Evolutionary conservation across 2,113 vertebrate genomes (phyloP).

Genomic region (Fulica atra): DNA sequence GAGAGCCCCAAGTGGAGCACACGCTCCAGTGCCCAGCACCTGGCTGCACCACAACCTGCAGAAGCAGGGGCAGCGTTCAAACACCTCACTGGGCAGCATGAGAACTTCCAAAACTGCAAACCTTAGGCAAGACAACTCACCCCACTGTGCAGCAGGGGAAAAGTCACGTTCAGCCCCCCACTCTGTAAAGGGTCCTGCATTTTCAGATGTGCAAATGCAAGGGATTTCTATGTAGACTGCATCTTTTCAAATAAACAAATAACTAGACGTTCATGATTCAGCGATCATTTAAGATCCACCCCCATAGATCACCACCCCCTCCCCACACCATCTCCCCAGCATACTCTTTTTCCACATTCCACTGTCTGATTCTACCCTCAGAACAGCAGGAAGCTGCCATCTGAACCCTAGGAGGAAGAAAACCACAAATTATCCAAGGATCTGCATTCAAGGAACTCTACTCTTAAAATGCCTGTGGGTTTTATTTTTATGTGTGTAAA

Average conservation of each 20-base stretch:
- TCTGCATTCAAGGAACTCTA: neutral
- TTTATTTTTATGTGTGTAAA: neutral
- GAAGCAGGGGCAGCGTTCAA: neutral
- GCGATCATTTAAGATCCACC: neutral
- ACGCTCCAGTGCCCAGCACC: neutral
- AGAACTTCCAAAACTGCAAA: neutral
- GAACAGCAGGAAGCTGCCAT: neutral
- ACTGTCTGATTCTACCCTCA: neutral
- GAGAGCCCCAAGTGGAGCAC: neutral
- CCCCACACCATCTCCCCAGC: neutral
- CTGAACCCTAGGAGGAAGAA: neutral
- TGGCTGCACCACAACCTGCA: neutral
- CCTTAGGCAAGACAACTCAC: neutral
- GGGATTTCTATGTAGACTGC: neutral
- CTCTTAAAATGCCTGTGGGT: slow-evolving; percentile 19
- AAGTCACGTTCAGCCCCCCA: neutral
- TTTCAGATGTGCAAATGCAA: neutral
- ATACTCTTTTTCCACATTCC: neutral
- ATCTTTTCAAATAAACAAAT: neutral
- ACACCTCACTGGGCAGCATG: neutral
- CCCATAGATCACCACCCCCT: neutral
- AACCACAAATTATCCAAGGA: neutral
- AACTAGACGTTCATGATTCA: neutral
- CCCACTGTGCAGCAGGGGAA: accelerated
- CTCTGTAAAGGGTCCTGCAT: neutral